A percentile compares a stretch with the other conserved stretches of the same genome.
Conservation (phyloP, 2,888 invertebrate species). For the Rugalucina vietnamica region DNA sequence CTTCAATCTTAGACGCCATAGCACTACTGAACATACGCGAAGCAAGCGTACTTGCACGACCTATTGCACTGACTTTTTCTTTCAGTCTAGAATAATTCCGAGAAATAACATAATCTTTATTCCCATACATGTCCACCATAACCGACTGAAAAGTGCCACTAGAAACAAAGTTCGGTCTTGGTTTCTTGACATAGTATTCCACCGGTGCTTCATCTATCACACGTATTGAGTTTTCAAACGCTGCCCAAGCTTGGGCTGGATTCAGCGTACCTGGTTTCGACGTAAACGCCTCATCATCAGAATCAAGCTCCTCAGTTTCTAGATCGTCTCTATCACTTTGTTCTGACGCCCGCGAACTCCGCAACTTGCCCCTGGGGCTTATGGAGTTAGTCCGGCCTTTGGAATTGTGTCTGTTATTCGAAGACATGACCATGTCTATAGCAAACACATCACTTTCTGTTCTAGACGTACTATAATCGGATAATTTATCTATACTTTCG, state of each 20-base stretch:
- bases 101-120: conserved; percentile 69
- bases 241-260: conserved; percentile 61
- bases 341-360: background rate
- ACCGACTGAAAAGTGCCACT: conserved; percentile 74
- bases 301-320: conserved; percentile 38
- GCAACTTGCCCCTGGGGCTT: conserved; percentile 15
- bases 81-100: conserved; percentile 64
- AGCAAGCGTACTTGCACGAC: conserved; percentile 57
- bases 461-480: background rate
- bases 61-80: conserved; percentile 62
- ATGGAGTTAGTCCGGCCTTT: conserved; percentile 5
- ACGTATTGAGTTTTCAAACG: conserved; percentile 70
- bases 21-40: conserved; percentile 49
- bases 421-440: conserved; percentile 53
- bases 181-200: conserved; percentile 61
- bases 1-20: background rate
- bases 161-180: conserved; percentile 68
- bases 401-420: conserved; percentile 12
- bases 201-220: conserved; percentile 63
- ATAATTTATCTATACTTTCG: conserved; percentile 2
- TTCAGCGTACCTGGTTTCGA: conserved; percentile 11
- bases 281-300: conserved; percentile 42
- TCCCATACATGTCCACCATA: conserved; percentile 73
- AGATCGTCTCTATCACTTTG: conserved; percentile 44
- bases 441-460: conserved; percentile 27